Conservation (phyloP, 2,888 invertebrate genomes). For the Oligia latruncula region DNA sequence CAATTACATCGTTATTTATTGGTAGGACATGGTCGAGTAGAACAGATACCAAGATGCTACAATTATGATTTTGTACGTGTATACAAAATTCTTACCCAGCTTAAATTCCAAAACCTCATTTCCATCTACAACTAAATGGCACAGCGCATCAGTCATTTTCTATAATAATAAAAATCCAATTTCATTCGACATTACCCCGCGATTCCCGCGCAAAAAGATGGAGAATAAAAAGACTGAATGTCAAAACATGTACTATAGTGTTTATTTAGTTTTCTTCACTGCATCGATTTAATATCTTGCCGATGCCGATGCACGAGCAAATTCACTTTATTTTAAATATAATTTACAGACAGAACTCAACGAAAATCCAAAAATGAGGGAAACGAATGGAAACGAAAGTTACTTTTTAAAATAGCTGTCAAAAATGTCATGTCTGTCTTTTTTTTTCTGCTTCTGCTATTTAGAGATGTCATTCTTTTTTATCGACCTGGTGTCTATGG, state of each 20-base stretch:
- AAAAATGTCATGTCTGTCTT: conserved; percentile 21
- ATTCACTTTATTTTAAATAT: conserved; percentile 38
- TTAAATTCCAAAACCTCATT: conserved; percentile 90
- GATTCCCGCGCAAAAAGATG: conserved; percentile 72
- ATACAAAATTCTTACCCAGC: conserved; percentile 79
- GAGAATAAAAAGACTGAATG: conserved; percentile 20
- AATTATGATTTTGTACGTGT: not conserved
- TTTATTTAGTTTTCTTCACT: conserved; percentile 10
- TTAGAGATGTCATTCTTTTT: conserved; percentile 1
- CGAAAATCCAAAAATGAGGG: conserved; percentile 51
- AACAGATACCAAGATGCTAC: not conserved
- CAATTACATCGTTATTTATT: not conserved
- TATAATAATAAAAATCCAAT: conserved; percentile 41
- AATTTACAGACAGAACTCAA: conserved; percentile 49
- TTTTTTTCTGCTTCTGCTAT: not conserved
- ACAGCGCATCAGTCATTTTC: conserved; percentile 87
- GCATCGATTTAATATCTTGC: conserved; percentile 13
- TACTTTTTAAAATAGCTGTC: conserved; percentile 63
- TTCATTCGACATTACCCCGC: conserved; percentile 51
- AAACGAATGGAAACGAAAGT: conserved; percentile 59
- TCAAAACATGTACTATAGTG: conserved; percentile 4
- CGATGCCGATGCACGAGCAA: conserved; percentile 1
- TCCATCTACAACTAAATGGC: conserved; percentile 89
- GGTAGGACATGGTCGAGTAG: not conserved
- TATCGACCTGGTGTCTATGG: not conserved